These are phyloP conservation scores for Hirtodrosophila cameraria DNA, from an alignment of 2,888 invertebrate species.

Conservation along the genomic window DNA sequence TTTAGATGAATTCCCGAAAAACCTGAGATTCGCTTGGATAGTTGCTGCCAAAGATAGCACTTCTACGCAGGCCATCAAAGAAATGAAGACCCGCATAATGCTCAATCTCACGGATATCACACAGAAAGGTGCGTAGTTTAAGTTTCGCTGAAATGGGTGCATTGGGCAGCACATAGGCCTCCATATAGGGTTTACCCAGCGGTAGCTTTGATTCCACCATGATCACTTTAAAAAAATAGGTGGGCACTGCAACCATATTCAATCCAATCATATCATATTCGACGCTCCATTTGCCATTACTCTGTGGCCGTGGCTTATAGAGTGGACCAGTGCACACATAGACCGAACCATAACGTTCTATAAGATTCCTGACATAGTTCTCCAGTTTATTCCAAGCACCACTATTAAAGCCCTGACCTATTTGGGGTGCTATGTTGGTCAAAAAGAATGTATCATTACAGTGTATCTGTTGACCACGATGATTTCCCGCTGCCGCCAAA, in stretches of 20 bases:
- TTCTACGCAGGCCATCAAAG: conserved; percentile 91
- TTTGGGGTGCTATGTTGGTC: conserved; percentile 98
- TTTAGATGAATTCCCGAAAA: conserved; percentile 55
- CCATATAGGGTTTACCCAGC: conserved; percentile 91
- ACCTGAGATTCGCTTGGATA: conserved; percentile 62
- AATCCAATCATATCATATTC: conserved; percentile 95
- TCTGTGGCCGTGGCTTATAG: conserved; percentile 91
- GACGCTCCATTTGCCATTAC: conserved; percentile 90
- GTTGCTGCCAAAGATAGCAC: conserved; percentile 85
- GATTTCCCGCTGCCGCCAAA: conserved; percentile 98
- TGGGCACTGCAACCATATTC: conserved; percentile 97
- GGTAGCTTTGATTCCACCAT: conserved; percentile 87
- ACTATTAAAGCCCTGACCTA: conserved; percentile 94
- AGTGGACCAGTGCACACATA: conserved; percentile 96
- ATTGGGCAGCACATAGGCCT: conserved; percentile 97
- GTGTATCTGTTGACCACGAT: conserved; percentile 89
- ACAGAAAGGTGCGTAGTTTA: conserved; percentile 90
- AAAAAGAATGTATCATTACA: conserved; percentile 95
- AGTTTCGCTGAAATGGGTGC: conserved; percentile 89
- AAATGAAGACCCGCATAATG: conserved; percentile 94
- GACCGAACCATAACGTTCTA: conserved; percentile 89
- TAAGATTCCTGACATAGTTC: conserved; percentile 90
- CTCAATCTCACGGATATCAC: conserved; percentile 95
- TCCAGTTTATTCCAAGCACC: conserved; percentile 95
- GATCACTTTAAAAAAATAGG: conserved; percentile 97